Evolutionary conservation across 2,888 invertebrate species (phyloP).

Genomic region (Drosophila sordidapex): DNA sequence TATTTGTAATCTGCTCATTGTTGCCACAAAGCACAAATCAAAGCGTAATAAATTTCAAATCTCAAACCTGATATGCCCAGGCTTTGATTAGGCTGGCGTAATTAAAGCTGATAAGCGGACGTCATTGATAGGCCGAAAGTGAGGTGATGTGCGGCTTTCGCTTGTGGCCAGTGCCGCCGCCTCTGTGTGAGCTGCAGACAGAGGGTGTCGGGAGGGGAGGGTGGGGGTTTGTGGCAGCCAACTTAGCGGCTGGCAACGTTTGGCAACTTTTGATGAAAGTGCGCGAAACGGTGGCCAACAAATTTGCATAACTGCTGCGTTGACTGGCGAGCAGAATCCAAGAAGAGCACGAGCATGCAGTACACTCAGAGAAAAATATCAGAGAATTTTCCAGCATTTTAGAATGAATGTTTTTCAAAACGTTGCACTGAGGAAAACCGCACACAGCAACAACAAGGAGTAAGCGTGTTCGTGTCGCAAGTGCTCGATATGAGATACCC

Average conservation of each 20-base stretch:
- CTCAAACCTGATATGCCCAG: not conserved
- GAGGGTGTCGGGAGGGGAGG: not conserved
- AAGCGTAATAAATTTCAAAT: not conserved
- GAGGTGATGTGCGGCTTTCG: conserved; percentile 8
- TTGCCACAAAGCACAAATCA: conserved; percentile 2
- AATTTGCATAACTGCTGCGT: conserved; percentile 77
- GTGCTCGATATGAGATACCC: conserved; percentile 1
- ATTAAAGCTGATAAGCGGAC: conserved; percentile 51
- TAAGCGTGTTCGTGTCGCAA: not conserved
- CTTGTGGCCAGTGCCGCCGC: conserved; percentile 4
- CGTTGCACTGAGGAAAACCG: conserved; percentile 59
- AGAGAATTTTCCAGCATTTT: not conserved
- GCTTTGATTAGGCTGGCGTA: conserved; percentile 40
- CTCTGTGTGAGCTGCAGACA: not conserved
- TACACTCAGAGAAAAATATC: not conserved
- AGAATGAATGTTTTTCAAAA: not conserved
- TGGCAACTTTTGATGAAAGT: conserved; percentile 79
- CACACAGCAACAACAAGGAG: conserved; percentile 34
- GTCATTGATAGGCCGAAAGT: conserved; percentile 42
- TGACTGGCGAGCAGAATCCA: conserved; percentile 39
- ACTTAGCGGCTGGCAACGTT: conserved; percentile 69
- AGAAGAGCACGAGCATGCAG: not conserved
- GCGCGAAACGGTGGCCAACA: conserved; percentile 67
- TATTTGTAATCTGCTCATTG: not conserved
- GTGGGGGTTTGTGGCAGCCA: conserved; percentile 16